Conservation (phyloP, 2,113 vertebrate species). For the Sceloporus tristichus region DNA sequence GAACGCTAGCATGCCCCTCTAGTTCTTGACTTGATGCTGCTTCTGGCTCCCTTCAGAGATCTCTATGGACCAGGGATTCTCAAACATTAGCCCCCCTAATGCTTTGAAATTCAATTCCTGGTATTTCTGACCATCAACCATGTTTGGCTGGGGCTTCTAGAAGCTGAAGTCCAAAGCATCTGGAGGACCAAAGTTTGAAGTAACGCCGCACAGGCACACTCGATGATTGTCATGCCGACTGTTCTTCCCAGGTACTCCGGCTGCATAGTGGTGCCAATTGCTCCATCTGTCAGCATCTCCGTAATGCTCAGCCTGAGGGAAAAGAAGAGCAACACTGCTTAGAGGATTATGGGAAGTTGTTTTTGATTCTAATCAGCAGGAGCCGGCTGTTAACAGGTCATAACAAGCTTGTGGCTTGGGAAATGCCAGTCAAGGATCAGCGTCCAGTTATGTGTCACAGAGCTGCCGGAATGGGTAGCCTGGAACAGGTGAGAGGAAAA, state of each 20-base stretch:
- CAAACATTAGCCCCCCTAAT: too few species aligned
- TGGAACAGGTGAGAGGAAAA: not conserved
- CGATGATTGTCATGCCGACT: not conserved
- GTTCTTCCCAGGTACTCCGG: not conserved
- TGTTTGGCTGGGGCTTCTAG: too few species aligned
- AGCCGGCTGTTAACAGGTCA: not conserved
- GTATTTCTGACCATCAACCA: too few species aligned
- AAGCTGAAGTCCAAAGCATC: not conserved
- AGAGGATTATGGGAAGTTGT: conserved; percentile 1
- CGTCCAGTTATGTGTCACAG: not conserved
- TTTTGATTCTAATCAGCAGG: conserved; percentile 19
- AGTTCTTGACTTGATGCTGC: not conserved
- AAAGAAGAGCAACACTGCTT: not conserved
- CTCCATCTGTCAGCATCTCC: conserved; percentile 9
- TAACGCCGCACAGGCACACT: not conserved
- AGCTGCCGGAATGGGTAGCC: not conserved
- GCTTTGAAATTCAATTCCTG: too few species aligned
- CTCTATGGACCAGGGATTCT: not conserved
- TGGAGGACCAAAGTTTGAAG: too few species aligned
- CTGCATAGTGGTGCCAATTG: not conserved
- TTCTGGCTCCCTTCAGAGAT: too few species aligned
- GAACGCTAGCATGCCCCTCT: not conserved
- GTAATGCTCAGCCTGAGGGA: not conserved
- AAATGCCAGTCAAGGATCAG: conserved; percentile 24
- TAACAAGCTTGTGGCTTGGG: not conserved